phyloP scores from a whole-genome alignment of 1,140 invertebrate genomes.

The Dolichoris vasculosae region DNA sequence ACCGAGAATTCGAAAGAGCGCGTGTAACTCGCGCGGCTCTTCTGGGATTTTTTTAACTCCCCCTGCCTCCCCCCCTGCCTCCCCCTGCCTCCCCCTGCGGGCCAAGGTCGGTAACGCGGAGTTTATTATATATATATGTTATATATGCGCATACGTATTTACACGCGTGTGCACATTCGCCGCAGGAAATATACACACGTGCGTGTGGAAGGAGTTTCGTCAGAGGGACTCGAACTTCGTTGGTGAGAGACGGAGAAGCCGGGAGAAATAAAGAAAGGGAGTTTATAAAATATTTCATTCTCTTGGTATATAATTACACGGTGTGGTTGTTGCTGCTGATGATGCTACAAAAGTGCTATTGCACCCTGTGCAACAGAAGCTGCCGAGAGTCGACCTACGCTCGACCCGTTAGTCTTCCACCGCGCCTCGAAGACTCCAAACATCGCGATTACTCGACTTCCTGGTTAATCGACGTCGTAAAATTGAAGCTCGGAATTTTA shows the following conservation, averaged over 20 bases:
- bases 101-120: not conserved
- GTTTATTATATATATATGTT: too few species aligned
- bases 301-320: constrained; percentile 18
- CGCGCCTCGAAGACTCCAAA: not conserved
- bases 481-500: too few species aligned
- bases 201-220: not conserved
- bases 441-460: not conserved
- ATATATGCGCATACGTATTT: not conserved
- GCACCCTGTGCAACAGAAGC: constrained; percentile 56
- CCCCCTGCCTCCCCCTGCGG: not conserved
- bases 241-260: not conserved
- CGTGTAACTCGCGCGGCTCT: not conserved
- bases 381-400: not conserved
- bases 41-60: not conserved
- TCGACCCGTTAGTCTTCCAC: not conserved
- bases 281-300: constrained; percentile 30
- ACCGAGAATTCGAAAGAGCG: not conserved
- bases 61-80: not conserved
- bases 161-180: not conserved
- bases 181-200: not conserved
- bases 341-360: not conserved
- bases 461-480: not conserved
- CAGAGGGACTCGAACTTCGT: not conserved
- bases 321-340: not conserved
- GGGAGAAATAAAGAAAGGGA: not conserved